These are phyloP conservation scores for Drosophila navojoa DNA, from an alignment of 1,140 invertebrate genomes.

Conservation along the genomic window DNA sequence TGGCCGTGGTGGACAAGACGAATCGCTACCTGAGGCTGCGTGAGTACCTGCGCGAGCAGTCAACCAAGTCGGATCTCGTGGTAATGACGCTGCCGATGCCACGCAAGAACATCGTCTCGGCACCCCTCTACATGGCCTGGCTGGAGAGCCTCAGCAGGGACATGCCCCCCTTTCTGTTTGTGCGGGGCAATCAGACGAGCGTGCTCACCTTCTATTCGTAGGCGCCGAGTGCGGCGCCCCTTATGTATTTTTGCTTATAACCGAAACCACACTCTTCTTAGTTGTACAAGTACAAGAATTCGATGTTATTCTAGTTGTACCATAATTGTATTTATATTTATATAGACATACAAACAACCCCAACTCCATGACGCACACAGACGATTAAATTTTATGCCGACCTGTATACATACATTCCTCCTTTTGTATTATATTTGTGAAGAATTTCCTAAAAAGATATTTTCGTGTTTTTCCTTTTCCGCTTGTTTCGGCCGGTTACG, in stretches of 20 bases:
- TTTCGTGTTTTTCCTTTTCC: conserved; percentile 24
- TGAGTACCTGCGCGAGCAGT: conserved; percentile 94
- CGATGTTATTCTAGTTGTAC: conserved; percentile 68
- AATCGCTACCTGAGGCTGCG: conserved; percentile 94
- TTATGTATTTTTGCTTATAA: conserved; percentile 52
- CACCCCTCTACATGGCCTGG: conserved; percentile 97
- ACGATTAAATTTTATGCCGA: conserved; percentile 39
- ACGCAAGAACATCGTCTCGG: conserved; percentile 93
- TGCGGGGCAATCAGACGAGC: conserved; percentile 97
- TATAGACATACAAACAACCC: conserved; percentile 21
- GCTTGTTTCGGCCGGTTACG: conserved; percentile 8
- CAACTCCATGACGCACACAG: conserved; percentile 28
- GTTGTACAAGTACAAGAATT: conserved; percentile 48
- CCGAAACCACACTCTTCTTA: conserved; percentile 47
- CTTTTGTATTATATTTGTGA: conserved; percentile 33
- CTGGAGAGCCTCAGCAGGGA: conserved; percentile 94
- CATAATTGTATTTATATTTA: conserved; percentile 71
- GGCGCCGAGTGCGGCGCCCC: conserved; percentile 50
- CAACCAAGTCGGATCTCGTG: conserved; percentile 92
- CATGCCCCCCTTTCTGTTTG: conserved; percentile 95
- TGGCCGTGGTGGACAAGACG: conserved; percentile 95
- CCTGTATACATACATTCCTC: conserved; percentile 14
- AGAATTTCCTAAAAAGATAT: conserved; percentile 20
- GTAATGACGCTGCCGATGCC: conserved; percentile 97
- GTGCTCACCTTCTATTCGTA: conserved; percentile 99